Percentiles rank a stretch among this genome's conserved stretches.
Evolutionary conservation across 2,113 vertebrate genomes (phyloP).

Genomic region (Saiga tatarica): DNA sequence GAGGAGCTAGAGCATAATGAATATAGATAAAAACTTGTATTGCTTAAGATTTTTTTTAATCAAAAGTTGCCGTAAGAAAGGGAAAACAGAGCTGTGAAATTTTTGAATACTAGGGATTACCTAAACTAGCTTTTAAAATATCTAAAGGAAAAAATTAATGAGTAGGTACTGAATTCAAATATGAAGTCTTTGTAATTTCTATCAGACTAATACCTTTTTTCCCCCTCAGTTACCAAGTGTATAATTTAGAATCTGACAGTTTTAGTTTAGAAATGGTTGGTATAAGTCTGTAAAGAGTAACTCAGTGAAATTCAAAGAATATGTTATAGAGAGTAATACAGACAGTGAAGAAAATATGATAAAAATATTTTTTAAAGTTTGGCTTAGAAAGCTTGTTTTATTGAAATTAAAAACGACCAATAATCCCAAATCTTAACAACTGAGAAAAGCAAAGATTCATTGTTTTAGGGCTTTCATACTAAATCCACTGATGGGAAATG

Average conservation of each 20-base stretch:
- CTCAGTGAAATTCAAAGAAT: not conserved
- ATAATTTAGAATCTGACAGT: not conserved
- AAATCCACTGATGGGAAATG: not conserved
- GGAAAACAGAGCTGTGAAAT: not conserved
- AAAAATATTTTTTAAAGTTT: conserved; percentile 10
- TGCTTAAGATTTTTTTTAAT: not conserved
- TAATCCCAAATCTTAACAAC: not conserved
- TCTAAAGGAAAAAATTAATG: not conserved
- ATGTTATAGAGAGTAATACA: not conserved
- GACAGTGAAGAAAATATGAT: not conserved
- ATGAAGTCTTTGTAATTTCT: not conserved
- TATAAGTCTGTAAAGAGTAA: not conserved
- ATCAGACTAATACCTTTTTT: not conserved
- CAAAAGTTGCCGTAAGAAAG: not conserved
- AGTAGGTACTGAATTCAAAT: not conserved
- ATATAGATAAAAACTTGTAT: not conserved
- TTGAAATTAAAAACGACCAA: not conserved
- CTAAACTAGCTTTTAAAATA: not conserved
- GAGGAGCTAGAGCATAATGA: not conserved
- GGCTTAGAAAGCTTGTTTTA: not conserved
- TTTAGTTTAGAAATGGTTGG: not conserved
- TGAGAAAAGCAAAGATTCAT: not conserved
- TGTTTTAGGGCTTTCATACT: not conserved
- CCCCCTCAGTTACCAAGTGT: not conserved
- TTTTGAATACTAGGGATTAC: not conserved